Evolutionary conservation across 2,888 invertebrate genomes (phyloP).

Genomic region (Willowsia nigromaculata): DNA sequence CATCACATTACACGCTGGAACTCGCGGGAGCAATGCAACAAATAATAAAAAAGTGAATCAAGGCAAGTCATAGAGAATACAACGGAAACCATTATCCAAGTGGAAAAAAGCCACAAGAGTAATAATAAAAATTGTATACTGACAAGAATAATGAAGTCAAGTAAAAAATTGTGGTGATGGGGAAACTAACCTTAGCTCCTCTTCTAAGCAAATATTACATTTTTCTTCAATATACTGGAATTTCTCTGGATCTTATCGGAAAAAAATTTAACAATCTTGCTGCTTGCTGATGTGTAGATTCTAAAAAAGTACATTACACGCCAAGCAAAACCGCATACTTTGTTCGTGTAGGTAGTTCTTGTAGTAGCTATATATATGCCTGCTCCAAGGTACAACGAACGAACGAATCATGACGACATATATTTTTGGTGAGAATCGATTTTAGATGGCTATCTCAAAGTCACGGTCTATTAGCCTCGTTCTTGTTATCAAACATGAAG

Average conservation of each 20-base stretch:
- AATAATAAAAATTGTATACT: not conserved
- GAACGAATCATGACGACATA: not conserved
- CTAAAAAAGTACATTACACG: too few species aligned
- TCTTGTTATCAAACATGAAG: constrained; percentile 4
- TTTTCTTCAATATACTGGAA: not conserved
- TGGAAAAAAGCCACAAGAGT: not conserved
- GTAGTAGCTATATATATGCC: too few species aligned
- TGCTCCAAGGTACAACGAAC: too few species aligned
- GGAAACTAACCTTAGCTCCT: not conserved
- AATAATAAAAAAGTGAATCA: not conserved
- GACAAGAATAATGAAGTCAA: not conserved
- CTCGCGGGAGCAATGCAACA: not conserved
- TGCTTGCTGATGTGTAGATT: not conserved
- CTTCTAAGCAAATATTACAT: not conserved
- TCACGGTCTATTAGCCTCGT: constrained; percentile 51
- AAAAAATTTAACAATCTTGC: not conserved
- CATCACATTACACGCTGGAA: not conserved
- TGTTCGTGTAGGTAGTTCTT: too few species aligned
- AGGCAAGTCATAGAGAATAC: not conserved
- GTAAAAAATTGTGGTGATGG: not conserved
- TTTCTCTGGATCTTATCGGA: not conserved
- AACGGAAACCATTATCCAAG: not conserved
- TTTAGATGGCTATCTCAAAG: constrained; percentile 49
- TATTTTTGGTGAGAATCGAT: constrained; percentile 42
- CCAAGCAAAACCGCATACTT: too few species aligned